Conservation (phyloP, 2,113 vertebrate species). For the Dryoscopus gambensis region DNA sequence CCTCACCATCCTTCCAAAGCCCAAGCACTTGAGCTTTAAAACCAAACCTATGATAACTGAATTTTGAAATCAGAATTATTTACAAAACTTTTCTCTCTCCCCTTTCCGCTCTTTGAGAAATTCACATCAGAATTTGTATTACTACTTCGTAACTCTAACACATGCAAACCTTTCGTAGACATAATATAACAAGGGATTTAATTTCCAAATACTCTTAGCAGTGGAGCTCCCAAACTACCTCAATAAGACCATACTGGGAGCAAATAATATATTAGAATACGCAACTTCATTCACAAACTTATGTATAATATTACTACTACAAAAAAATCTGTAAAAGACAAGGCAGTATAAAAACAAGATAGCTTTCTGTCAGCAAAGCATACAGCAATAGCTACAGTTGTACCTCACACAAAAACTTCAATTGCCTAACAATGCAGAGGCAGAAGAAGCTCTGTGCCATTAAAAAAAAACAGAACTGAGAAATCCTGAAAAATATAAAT, state of each 20-base stretch:
- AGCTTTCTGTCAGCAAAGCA: background rate
- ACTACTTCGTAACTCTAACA: background rate
- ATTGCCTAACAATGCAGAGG: background rate
- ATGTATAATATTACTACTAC: background rate
- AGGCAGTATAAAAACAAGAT: background rate
- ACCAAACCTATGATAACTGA: background rate
- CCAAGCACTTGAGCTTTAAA: background rate
- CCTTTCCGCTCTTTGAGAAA: background rate
- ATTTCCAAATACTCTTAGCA: background rate
- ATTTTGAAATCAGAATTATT: background rate
- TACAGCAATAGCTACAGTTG: background rate
- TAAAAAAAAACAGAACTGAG: background rate
- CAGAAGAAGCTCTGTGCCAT: background rate
- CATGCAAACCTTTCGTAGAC: background rate
- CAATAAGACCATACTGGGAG: background rate
- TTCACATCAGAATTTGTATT: background rate
- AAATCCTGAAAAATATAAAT: background rate
- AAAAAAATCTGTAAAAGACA: background rate
- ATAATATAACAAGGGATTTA: background rate
- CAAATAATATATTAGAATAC: background rate
- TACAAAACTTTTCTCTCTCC: background rate
- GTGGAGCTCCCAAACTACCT: background rate
- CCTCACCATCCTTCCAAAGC: background rate
- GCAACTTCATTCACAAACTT: background rate
- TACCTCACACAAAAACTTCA: background rate